phyloP scores from a whole-genome alignment of 2,888 invertebrate genomes.

The Phyllotreta cruciferae region DNA sequence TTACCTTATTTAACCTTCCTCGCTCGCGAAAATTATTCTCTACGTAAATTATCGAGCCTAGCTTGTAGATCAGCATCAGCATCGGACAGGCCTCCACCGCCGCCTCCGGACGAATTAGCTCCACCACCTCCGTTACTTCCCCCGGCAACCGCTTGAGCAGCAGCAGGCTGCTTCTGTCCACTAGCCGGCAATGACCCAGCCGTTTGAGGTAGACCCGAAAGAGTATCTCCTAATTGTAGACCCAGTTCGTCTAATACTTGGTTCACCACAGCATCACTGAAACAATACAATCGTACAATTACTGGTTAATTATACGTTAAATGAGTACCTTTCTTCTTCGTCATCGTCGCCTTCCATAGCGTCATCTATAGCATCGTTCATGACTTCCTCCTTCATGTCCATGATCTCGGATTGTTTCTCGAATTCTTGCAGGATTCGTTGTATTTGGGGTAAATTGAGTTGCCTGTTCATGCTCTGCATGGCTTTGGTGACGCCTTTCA shows the following conservation, averaged over 20 bases:
- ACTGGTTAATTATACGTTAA: conserved; percentile 18
- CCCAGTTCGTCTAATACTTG: conserved; percentile 98
- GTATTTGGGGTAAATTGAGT: conserved; percentile 97
- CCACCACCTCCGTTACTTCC: conserved; percentile 58
- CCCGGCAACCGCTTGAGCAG: conserved; percentile 61
- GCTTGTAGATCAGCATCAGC: conserved; percentile 98
- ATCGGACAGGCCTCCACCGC: conserved; percentile 69
- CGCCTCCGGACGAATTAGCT: conserved; percentile 55
- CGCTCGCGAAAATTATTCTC: conserved; percentile 70
- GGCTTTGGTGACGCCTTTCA: conserved; percentile 98
- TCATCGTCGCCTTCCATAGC: conserved; percentile 99
- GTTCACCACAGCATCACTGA: conserved; percentile 89
- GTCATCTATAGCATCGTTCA: conserved; percentile 99
- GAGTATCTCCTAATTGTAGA: conserved; percentile 90
- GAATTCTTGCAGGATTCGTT: conserved; percentile 95
- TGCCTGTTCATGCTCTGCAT: conserved; percentile 99
- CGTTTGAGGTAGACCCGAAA: conserved; percentile 85
- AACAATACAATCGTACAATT: conserved; percentile 44
- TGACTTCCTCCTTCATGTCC: conserved; percentile 99
- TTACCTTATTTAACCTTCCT: conserved; percentile 10
- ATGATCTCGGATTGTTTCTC: conserved; percentile 99
- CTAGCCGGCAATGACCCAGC: conserved; percentile 65
- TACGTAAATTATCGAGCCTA: conserved; percentile 90
- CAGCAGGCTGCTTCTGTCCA: conserved; percentile 70
- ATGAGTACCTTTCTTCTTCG: conserved; percentile 87